These are phyloP conservation scores for Xiphophorus birchmanni DNA, from an alignment of 2,797 vertebrate species.

Conservation along the genomic window DNA sequence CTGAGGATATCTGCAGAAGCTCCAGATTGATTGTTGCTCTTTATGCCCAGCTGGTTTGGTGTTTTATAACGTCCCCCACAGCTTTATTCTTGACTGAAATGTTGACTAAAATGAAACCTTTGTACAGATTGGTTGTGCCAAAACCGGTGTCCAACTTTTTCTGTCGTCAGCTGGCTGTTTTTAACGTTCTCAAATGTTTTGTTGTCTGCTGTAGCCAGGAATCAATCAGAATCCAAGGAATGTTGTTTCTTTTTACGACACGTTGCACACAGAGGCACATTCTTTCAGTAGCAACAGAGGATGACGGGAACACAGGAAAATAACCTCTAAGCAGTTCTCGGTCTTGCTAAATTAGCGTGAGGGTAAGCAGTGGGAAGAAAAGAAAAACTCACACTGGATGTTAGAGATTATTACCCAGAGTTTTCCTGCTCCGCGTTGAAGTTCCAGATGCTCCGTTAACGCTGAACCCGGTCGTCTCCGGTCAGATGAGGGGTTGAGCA, in stretches of 20 bases:
- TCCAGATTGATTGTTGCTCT: neutral
- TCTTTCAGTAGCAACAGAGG: conserved; percentile 18
- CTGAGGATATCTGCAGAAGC: neutral
- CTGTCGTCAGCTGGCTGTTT: neutral
- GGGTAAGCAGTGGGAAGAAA: conserved; percentile 12
- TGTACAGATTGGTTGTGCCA: neutral
- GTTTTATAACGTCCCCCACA: neutral
- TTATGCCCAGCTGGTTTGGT: neutral
- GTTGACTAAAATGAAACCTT: neutral
- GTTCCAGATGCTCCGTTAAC: conserved; percentile 39
- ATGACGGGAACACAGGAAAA: conserved; percentile 34
- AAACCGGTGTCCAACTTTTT: neutral
- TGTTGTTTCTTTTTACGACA: neutral
- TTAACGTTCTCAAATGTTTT: neutral
- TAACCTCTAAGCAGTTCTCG: conserved; percentile 3
- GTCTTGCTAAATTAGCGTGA: neutral
- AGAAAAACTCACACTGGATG: neutral
- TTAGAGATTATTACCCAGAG: conserved; percentile 4
- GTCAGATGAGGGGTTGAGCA: conserved; percentile 49
- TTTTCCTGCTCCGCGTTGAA: conserved; percentile 7
- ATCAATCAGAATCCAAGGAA: neutral
- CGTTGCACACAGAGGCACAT: conserved; percentile 7
- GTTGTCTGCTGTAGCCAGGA: neutral
- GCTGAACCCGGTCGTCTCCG: conserved; percentile 33
- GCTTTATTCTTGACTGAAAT: neutral